A percentile compares a stretch with the other conserved stretches of the same genome.
These are phyloP conservation scores for Vidua macroura DNA, from an alignment of 2,113 vertebrate genomes.

Conservation along the genomic window DNA sequence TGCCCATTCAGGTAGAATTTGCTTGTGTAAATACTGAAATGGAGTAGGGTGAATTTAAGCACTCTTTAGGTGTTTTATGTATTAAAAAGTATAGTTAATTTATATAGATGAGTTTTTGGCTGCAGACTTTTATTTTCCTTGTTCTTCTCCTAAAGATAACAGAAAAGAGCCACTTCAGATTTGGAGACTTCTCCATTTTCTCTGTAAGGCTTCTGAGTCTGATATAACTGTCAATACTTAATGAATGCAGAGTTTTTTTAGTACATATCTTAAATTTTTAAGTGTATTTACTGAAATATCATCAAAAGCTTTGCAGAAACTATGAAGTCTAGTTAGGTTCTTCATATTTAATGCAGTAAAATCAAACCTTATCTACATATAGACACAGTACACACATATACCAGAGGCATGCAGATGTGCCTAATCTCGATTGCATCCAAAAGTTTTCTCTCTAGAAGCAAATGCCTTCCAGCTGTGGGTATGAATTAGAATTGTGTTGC, in stretches of 20 bases:
- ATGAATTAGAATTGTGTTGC: background rate
- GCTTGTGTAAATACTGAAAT: background rate
- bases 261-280: background rate
- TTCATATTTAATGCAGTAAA: background rate
- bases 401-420: background rate
- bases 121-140: background rate
- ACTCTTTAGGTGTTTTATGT: background rate
- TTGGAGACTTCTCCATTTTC: background rate
- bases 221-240: background rate
- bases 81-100: background rate
- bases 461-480: background rate
- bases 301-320: background rate
- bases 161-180: background rate
- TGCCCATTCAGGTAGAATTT: background rate
- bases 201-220: background rate
- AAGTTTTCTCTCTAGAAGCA: background rate
- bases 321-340: background rate
- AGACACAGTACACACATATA: background rate
- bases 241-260: background rate
- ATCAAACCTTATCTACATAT: background rate
- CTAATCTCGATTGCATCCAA: rapidly evolving
- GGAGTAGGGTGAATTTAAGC: background rate
- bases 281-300: background rate
- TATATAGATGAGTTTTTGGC: background rate
- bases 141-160: background rate